Conservation (phyloP, 35 echinoderm and acorn worm genomes). For the Anneissia japonica region DNA sequence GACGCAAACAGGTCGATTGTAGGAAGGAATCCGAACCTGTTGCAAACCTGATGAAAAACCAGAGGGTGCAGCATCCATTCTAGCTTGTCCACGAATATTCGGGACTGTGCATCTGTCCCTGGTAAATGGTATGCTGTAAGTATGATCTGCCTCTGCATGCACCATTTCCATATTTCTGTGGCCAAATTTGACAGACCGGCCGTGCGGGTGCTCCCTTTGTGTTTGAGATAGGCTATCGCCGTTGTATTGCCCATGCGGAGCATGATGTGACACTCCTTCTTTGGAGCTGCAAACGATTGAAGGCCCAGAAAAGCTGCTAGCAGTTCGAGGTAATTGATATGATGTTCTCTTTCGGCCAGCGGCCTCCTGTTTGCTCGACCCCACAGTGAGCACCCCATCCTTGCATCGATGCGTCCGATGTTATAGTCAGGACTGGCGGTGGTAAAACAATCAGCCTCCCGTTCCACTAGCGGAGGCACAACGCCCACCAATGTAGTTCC, state of each 20-base stretch:
- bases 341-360: slow-evolving; percentile 8
- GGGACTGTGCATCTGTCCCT: slow-evolving; percentile 7
- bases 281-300: background rate
- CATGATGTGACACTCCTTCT: slow-evolving; percentile 2
- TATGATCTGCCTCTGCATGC: slow-evolving; percentile 19
- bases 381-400: slow-evolving; percentile 30
- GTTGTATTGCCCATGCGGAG: slow-evolving; percentile 33
- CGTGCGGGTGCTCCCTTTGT: slow-evolving; percentile 21
- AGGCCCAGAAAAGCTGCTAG: slow-evolving; percentile 1
- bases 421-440: background rate
- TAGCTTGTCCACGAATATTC: background rate
- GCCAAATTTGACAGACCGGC: background rate
- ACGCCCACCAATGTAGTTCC: slow-evolving; percentile 23
- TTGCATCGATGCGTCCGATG: slow-evolving; percentile 25
- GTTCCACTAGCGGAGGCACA: slow-evolving; percentile 8
- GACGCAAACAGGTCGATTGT: slow-evolving; percentile 24
- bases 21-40: background rate
- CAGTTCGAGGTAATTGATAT: slow-evolving; percentile 34
- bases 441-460: background rate
- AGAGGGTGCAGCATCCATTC: slow-evolving; percentile 2
- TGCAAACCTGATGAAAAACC: background rate
- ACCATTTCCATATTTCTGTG: slow-evolving; percentile 38
- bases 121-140: slow-evolving; percentile 15
- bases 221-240: slow-evolving; percentile 31
- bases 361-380: slow-evolving; percentile 1